Conservation (phyloP, 2,797 vertebrate genomes). For the Trichosurus vulpecula region DNA sequence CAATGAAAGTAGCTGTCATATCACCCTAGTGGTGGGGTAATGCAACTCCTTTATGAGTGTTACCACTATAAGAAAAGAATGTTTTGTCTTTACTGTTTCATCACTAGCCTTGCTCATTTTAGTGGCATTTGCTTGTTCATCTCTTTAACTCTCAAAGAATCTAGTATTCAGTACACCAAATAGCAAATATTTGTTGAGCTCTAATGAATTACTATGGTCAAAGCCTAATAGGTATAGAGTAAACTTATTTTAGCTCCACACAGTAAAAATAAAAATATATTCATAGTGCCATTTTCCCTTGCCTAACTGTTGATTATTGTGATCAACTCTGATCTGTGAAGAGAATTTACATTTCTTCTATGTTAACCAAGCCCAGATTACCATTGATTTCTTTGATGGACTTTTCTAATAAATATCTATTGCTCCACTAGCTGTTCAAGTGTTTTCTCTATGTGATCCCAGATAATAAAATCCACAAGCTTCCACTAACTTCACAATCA, state of each 20-base stretch:
- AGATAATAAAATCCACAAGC: not conserved
- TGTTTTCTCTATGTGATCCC: conserved; percentile 50
- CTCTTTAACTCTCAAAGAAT: not conserved
- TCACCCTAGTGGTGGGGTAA: not conserved
- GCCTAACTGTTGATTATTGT: conserved; percentile 63
- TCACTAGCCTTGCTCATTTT: not conserved
- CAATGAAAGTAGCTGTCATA: not conserved
- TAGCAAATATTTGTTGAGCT: not conserved
- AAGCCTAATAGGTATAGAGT: conserved; percentile 1
- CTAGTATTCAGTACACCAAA: not conserved
- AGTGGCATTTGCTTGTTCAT: not conserved
- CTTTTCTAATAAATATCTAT: conserved; percentile 78
- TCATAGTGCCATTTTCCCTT: conserved; percentile 62
- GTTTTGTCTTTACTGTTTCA: not conserved
- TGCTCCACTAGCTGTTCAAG: conserved; percentile 65
- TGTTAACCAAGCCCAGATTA: conserved; percentile 68
- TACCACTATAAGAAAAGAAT: not conserved
- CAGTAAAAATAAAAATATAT: conserved; percentile 42
- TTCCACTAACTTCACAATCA: not conserved
- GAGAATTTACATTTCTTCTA: conserved; percentile 68
- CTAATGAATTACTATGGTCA: not conserved
- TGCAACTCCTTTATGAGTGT: not conserved
- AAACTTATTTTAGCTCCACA: conserved; percentile 49
- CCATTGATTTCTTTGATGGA: conserved; percentile 78
- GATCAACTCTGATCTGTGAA: conserved; percentile 56